Evolutionary conservation across 2,113 vertebrate genomes (phyloP).

Genomic region (Hymenochirus boettgeri): DNA sequence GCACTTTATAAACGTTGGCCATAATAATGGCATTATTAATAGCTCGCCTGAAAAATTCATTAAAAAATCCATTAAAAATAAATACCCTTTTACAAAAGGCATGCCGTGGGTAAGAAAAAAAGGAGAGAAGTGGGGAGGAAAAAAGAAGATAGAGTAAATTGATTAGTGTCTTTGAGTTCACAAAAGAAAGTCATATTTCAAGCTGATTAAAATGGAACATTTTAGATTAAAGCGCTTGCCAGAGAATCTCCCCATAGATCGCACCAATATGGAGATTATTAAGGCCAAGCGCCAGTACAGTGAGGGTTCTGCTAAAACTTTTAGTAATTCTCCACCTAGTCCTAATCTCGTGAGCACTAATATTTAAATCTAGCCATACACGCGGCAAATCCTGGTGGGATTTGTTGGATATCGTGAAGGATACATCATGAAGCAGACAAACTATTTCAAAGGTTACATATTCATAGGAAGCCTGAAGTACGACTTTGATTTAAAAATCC

Average conservation of each 20-base stretch:
- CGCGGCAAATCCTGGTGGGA: no score
- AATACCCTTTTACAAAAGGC: slow-evolving; percentile 99
- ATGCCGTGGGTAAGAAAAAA: slow-evolving; percentile 90
- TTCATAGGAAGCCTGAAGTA: no score
- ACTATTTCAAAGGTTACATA: no score
- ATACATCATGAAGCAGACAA: no score
- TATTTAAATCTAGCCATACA: no score
- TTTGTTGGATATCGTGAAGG: no score
- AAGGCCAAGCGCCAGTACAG: no score
- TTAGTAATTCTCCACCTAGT: no score
- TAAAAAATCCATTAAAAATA: slow-evolving; percentile 99
- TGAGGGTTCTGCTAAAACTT: no score
- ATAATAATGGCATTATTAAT: slow-evolving; percentile 99
- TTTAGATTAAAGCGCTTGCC: slow-evolving; percentile 78
- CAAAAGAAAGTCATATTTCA: slow-evolving; percentile 85
- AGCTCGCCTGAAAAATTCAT: slow-evolving; percentile 99
- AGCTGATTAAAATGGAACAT: slow-evolving; percentile 81
- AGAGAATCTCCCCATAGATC: slow-evolving; percentile 80
- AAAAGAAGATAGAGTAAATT: slow-evolving; percentile 78
- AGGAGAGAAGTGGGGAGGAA: slow-evolving; percentile 55
- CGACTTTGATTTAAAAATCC: no score
- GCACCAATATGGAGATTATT: slow-evolving; percentile 31
- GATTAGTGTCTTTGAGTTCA: slow-evolving; percentile 90
- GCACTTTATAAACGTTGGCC: slow-evolving; percentile 91
- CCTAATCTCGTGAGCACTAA: no score